Evolutionary conservation across 1,140 invertebrate genomes (phyloP).

Genomic region (Scaptomyza graminum): DNA sequence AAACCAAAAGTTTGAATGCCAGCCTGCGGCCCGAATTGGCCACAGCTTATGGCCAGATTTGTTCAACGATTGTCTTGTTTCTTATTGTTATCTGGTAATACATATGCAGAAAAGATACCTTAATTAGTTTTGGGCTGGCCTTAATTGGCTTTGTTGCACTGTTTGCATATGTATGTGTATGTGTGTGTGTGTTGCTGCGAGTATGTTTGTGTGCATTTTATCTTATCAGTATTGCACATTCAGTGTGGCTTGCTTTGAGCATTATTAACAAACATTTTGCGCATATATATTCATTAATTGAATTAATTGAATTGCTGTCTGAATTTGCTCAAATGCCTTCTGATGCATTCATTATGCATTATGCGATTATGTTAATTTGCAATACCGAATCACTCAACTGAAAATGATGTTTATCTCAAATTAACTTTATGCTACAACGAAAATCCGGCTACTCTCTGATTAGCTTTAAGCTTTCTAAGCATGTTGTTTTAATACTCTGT

Average conservation of each 20-base stretch:
- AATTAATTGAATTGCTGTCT: conserved; percentile 13
- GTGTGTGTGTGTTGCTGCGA: background rate
- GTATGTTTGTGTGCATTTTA: background rate
- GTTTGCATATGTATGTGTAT: background rate
- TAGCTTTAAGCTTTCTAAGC: background rate
- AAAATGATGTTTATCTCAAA: conserved; percentile 44
- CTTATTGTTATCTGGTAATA: conserved; percentile 8
- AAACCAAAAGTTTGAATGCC: background rate
- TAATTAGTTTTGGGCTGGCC: conserved; percentile 54
- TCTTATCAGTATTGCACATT: conserved; percentile 16
- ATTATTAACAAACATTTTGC: conserved; percentile 40
- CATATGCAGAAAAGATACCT: conserved; percentile 16
- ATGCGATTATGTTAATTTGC: conserved; percentile 69
- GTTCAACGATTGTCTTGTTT: conserved; percentile 9
- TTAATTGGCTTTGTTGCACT: conserved; percentile 50
- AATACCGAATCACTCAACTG: background rate
- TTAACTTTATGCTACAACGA: conserved; percentile 43
- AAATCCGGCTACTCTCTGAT: conserved; percentile 21
- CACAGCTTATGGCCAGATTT: conserved; percentile 30
- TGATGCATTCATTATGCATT: conserved; percentile 52
- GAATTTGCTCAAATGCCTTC: conserved; percentile 25
- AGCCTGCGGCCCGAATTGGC: conserved; percentile 8
- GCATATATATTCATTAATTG: conserved; percentile 49
- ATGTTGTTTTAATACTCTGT: too few relatives aligned
- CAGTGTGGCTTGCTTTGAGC: background rate